A percentile compares a stretch with the other conserved stretches of the same genome.
These are phyloP conservation scores for Trogon melanurus DNA, from an alignment of 2,113 vertebrate species.

Conservation along the genomic window DNA sequence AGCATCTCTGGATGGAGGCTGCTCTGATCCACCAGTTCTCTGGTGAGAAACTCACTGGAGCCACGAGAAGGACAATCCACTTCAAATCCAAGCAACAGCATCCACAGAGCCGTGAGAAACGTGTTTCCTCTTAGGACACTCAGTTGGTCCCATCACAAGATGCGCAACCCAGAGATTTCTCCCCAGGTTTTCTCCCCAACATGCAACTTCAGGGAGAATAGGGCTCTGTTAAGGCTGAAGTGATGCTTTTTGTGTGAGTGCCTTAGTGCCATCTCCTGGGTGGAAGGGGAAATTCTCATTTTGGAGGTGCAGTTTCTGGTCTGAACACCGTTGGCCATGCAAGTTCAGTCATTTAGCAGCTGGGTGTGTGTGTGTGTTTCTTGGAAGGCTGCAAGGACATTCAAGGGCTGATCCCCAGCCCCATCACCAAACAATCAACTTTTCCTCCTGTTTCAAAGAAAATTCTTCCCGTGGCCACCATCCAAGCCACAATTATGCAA, in stretches of 20 bases:
- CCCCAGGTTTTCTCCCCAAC: neutral
- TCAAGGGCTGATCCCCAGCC: neutral
- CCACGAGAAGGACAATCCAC: neutral
- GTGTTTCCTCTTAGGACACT: neutral
- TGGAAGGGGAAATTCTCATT: neutral
- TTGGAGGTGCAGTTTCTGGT: neutral
- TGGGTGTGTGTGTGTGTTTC: neutral
- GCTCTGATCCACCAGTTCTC: neutral
- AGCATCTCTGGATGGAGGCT: neutral
- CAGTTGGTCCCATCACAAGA: neutral
- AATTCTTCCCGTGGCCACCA: neutral
- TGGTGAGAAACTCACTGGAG: neutral
- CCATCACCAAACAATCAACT: neutral
- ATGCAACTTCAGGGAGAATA: neutral
- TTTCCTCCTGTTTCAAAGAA: neutral
- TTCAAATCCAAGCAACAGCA: neutral
- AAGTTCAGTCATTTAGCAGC: neutral
- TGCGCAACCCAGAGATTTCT: neutral
- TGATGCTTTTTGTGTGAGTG: neutral
- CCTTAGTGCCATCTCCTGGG: constrained; percentile 48
- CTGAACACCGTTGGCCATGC: accelerated
- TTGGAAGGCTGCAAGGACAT: neutral
- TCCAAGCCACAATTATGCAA: neutral
- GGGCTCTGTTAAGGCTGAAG: neutral
- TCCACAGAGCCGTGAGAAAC: neutral